Percentiles rank a stretch among this genome's conserved stretches.
Evolutionary conservation across 2,888 invertebrate genomes (phyloP).

Genomic region (Strigamia maritima): DNA sequence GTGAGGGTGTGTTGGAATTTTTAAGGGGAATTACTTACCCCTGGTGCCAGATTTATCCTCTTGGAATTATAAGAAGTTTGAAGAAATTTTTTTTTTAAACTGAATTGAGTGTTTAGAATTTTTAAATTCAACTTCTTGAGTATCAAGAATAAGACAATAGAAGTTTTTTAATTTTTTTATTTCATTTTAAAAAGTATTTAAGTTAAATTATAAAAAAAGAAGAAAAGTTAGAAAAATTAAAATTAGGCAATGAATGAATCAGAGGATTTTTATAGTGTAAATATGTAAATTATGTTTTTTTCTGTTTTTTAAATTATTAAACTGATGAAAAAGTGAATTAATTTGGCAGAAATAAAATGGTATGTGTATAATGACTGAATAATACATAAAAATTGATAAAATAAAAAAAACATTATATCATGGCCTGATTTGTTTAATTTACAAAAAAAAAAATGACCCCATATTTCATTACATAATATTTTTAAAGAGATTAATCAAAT

Average conservation of each 20-base stretch:
- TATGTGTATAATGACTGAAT: not conserved
- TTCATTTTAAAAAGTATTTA: too few species aligned
- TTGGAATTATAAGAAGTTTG: not conserved
- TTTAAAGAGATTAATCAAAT: not conserved
- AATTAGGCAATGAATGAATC: not conserved
- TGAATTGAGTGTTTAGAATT: not conserved
- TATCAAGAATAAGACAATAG: too few species aligned
- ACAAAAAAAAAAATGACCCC: not conserved
- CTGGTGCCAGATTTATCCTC: not conserved
- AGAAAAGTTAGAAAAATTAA: not conserved
- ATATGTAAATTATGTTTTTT: not conserved
- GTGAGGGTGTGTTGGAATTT: conserved; percentile 5
- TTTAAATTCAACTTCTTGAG: too few species aligned
- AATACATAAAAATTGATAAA: conserved; percentile 2
- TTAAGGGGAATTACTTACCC: not conserved
- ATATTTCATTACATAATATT: not conserved
- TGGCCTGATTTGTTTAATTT: not conserved
- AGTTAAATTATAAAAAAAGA: not conserved
- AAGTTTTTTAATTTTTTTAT: too few species aligned
- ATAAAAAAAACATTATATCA: not conserved
- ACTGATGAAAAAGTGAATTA: not conserved
- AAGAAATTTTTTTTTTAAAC: not conserved
- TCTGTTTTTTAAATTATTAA: not conserved
- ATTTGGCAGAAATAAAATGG: not conserved
- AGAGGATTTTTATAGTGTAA: not conserved